Percentiles rank a stretch among this genome's conserved stretches.
These are phyloP conservation scores for Napeogenes sylphis DNA, from an alignment of 2,888 invertebrate genomes.

Conservation along the genomic window DNA sequence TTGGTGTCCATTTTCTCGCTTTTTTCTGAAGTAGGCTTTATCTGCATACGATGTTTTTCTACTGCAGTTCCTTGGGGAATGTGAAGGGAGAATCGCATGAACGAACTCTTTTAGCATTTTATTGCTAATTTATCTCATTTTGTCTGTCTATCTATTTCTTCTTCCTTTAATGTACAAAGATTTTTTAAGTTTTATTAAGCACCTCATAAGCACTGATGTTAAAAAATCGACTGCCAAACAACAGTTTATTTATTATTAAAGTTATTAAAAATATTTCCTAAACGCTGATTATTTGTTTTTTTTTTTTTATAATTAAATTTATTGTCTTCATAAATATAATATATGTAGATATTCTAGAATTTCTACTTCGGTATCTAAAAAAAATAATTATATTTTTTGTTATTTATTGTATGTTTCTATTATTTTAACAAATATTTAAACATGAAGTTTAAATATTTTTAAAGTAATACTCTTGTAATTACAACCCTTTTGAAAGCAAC, in stretches of 20 bases:
- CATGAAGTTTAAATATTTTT: too few species aligned
- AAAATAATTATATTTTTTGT: too few species aligned
- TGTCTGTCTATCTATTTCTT: constrained; percentile 41
- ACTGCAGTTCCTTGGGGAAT: constrained; percentile 41
- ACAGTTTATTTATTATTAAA: not conserved
- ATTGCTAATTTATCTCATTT: constrained; percentile 61
- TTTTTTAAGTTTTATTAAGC: not conserved
- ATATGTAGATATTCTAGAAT: too few species aligned
- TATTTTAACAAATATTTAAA: too few species aligned
- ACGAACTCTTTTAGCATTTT: constrained; percentile 72
- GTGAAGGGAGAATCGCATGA: constrained; percentile 60
- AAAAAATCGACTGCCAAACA: not conserved
- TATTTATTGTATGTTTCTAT: too few species aligned
- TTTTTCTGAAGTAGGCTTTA: constrained; percentile 49
- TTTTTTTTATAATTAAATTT: too few species aligned
- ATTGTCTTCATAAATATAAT: too few species aligned
- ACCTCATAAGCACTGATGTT: constrained; percentile 19
- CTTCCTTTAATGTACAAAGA: constrained; percentile 15
- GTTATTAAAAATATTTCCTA: not conserved
- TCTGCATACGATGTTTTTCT: constrained; percentile 47
- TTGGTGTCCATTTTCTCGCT: constrained; percentile 35
- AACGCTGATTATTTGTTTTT: not conserved
- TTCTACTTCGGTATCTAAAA: too few species aligned
- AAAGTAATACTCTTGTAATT: too few species aligned
- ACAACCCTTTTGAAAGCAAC: too few species aligned